Evolutionary conservation across 1,140 invertebrate genomes (phyloP), one percentile per base, ranked within the genome.

Genomic region (Melitaea cinxia): DNA sequence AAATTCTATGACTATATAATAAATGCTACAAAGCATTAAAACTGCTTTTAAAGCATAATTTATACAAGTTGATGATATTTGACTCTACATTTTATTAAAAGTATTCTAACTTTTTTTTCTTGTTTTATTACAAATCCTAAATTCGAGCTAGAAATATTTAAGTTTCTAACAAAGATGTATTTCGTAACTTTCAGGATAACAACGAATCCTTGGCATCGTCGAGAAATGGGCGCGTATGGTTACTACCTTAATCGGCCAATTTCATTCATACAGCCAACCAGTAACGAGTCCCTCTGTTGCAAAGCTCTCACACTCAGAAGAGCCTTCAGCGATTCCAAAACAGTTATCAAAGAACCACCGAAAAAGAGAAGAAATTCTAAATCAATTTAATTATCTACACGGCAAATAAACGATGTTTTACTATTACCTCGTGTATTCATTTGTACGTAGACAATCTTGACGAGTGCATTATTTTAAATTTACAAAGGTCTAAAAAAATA

Each of bases 161-260:
- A n/a, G n/a, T n/a, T n/a, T 28, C 3, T 28, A 28, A 28, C 26
- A 28, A 28, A 7, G 26, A 28, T 28, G 3, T 0, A 2, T 4
- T 15, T 39, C 15, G 1, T 39, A n/a, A n/a, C 10, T 68, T 71
- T 3, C 59, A 82, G 77, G 77, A 79, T 79, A 39, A 90, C 85
- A 3, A 82, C 83, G 15, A 85, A 69, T 15, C 88, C 88, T 0
- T 88, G 85, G 83, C 83, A 84, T 19, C 78, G 85, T 2, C 77
- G 85, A 0, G 88, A 90, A 59, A 83, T 90, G 86, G 88, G 88
- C 1, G 77, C 86, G 0, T 87, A 88, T 63, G 88, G 85, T 9
- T 90, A 90, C 65, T 90, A 90, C 57, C 75, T 90, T 10, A 83
- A 80, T 71, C 68, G 88, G 0, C 88, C 88, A 0, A 70, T 78